Base-by-base conservation (phyloP, 2,888 invertebrate genomes). In the Nomada fabriciana region DNA sequence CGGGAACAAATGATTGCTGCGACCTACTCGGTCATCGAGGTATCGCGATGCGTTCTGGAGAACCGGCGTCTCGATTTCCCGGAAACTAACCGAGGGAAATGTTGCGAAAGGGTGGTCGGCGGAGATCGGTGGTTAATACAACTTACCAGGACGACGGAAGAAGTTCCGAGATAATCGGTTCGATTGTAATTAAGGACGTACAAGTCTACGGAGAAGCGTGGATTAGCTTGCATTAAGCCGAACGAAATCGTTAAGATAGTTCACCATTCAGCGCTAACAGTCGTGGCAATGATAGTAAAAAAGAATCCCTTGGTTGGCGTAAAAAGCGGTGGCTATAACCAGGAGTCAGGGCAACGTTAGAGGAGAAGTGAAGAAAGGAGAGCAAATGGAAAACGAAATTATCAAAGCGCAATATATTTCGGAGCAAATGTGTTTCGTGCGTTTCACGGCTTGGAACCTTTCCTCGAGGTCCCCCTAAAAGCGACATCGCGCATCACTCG, bases 131-230 rank as follows among this genome's bases (percentile, higher is more conserved):
- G 43, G 61, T 61, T 43, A 61, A 43, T 61, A 43, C 63, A 63
- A 50, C 20, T 29, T 64, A 50, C 18, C 64, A 11, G 5, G 25
- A 3, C 25, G 25, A 13, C 15, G 25, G 5, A 57, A 25, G 5
- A 2, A 25, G 57, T 13, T 61, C 4, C 23, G n/a, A 7, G 50
- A 50, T 64, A 64, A 73, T 64, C 42, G 59, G n/a, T 15, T 50
- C 47, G 25, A 73, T 50, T 29, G 57, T 25, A 64, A 76, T 72
- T 57, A 57, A 76, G 71, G 63, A 72, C 72, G 57, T 55, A 25
- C 11, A 36, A 47, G 57, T 25, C 47, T 10, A 53, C 3, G 50
- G 36, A 43, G 60, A 53, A 13, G 36, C 25, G 71, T 61, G 61
- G 61, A 61, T 70, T 64, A 23, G 64, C 57, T 42, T 36, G 4